phyloP scores from a whole-genome alignment of 1,140 invertebrate genomes.

The Parapsyche elsis region DNA sequence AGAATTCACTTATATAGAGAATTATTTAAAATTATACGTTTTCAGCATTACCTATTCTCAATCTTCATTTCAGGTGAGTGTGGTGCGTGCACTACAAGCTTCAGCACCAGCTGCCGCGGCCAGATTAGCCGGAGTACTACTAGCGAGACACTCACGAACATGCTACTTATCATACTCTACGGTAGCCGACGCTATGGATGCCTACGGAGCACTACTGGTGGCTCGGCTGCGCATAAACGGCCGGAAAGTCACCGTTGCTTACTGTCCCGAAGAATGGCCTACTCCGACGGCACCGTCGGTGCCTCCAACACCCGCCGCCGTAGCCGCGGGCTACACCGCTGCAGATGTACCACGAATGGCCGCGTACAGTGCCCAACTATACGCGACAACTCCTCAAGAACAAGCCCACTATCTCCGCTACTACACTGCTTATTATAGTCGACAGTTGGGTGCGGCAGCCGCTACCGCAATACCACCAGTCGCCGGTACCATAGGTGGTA shows the following conservation, averaged over 20 bases:
- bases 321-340: conserved; percentile 64
- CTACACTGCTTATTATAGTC: conserved; percentile 84
- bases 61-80: conserved; percentile 59
- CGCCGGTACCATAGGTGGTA: conserved; percentile 42
- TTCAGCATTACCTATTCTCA: not conserved
- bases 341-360: conserved; percentile 80
- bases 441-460: conserved; percentile 71
- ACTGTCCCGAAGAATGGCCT: conserved; percentile 28
- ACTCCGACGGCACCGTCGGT: not conserved
- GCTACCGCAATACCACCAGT: conserved; percentile 59
- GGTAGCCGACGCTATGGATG: conserved; percentile 36
- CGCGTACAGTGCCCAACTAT: conserved; percentile 81
- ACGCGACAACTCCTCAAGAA: conserved; percentile 79
- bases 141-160: not conserved
- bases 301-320: conserved; percentile 59
- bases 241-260: conserved; percentile 31
- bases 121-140: conserved; percentile 57
- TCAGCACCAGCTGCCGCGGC: conserved; percentile 65
- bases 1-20: no score
- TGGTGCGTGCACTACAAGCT: conserved; percentile 58
- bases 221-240: conserved; percentile 20
- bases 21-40: no score
- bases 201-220: conserved; percentile 21
- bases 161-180: conserved; percentile 23
- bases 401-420: conserved; percentile 80